phyloP scores from a whole-genome alignment of 2,113 vertebrate genomes.

The Caranx ignobilis region DNA sequence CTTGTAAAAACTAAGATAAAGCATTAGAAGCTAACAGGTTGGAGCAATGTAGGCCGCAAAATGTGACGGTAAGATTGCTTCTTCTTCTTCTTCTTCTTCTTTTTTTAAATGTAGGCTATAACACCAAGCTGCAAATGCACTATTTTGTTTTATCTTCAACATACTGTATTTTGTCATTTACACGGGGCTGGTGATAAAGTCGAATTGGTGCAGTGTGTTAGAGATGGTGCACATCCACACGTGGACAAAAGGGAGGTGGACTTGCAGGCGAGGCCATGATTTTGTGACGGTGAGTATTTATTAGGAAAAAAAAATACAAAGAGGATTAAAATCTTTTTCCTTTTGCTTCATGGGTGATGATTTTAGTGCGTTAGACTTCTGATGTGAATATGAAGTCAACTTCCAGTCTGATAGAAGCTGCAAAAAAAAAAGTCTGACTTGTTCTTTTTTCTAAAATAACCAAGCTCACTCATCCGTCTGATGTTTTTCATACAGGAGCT shows the following conservation, averaged over 20 bases:
- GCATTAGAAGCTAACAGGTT: background rate
- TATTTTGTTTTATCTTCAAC: fast-evolving
- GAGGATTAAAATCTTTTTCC: background rate
- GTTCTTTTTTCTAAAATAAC: background rate
- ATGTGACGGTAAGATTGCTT: background rate
- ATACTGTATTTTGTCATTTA: background rate
- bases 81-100: background rate
- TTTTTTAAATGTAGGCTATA: background rate
- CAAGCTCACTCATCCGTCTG: fast-evolving
- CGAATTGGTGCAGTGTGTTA: background rate
- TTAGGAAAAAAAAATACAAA: background rate
- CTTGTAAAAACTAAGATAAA: background rate
- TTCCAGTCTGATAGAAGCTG: slow-evolving; percentile 38
- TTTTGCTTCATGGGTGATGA: slow-evolving; percentile 58
- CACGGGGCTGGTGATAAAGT: background rate
- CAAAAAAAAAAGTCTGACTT: background rate
- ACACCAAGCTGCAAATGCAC: fast-evolving
- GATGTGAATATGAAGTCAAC: slow-evolving; percentile 67
- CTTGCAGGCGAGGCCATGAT: background rate
- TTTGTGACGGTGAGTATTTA: background rate
- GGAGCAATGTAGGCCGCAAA: slow-evolving; percentile 26
- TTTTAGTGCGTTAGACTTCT: slow-evolving; percentile 79
- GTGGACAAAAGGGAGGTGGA: slow-evolving; percentile 4
- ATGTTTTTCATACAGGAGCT: background rate
- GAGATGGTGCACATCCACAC: slow-evolving; percentile 6